Conservation (phyloP, 2,888 invertebrate genomes). For the Deilephila porcellus region DNA sequence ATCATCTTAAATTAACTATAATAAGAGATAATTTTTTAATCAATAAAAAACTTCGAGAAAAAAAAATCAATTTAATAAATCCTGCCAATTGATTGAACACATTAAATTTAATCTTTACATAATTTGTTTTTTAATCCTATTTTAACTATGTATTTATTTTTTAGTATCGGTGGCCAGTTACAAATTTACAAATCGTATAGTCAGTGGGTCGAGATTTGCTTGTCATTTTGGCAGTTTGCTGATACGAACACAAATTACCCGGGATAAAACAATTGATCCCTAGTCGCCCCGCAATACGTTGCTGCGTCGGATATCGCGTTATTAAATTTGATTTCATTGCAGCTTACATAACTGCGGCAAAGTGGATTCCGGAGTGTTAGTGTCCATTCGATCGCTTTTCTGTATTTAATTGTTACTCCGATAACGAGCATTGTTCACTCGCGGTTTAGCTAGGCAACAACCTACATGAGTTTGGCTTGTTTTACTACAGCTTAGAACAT, state of each 20-base stretch:
- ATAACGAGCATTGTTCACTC: neutral
- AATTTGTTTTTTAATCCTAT: too few relatives aligned
- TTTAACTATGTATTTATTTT: too few relatives aligned
- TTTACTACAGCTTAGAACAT: too few relatives aligned
- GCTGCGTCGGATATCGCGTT: neutral
- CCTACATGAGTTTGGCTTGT: too few relatives aligned
- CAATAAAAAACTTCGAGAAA: too few relatives aligned
- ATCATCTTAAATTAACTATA: too few relatives aligned
- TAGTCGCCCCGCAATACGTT: neutral
- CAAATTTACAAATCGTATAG: neutral
- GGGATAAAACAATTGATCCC: conserved; percentile 1
- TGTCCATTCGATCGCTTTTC: neutral
- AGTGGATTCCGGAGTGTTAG: conserved; percentile 5
- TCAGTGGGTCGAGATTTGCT: neutral
- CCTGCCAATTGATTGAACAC: too few relatives aligned
- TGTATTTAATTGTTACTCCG: conserved; percentile 8
- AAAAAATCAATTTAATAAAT: too few relatives aligned
- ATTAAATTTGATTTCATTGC: conserved; percentile 16
- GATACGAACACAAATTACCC: conserved; percentile 1
- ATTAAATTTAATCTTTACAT: too few relatives aligned
- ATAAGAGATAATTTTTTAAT: too few relatives aligned
- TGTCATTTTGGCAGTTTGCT: neutral
- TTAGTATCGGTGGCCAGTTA: neutral
- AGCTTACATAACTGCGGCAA: conserved; percentile 28
- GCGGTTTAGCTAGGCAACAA: neutral